Evolutionary conservation across 2,113 vertebrate genomes (phyloP).

Genomic region (Mormyrus iriodes): DNA sequence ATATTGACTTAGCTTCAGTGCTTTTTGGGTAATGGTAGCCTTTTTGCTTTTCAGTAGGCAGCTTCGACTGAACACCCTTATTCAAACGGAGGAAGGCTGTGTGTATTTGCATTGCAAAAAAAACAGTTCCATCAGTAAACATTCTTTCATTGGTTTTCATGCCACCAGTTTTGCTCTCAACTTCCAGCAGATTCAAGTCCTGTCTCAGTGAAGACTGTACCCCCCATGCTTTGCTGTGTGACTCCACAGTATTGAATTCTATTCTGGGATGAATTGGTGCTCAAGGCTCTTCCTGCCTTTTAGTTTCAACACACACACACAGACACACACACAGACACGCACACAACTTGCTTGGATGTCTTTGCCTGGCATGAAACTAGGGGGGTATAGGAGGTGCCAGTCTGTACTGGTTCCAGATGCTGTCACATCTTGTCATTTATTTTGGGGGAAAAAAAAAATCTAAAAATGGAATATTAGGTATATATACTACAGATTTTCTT

Average conservation of each 20-base stretch:
- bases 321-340: not conserved
- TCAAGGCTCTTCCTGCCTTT: not conserved
- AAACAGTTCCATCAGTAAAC: not conserved
- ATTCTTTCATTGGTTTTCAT: not conserved
- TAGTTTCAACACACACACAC: not conserved
- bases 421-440: not conserved
- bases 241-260: not conserved
- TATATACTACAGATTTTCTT: not conserved
- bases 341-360: not conserved
- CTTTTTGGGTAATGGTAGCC: not conserved
- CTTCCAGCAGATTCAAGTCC: not conserved
- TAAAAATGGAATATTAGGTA: not conserved
- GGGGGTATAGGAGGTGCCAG: not conserved
- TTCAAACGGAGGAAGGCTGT: not conserved
- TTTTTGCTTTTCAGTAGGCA: not conserved
- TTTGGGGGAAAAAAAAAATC: too few relatives aligned
- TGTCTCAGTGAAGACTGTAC: not conserved
- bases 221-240: not conserved
- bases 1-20: not conserved
- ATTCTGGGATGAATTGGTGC: constrained; percentile 1
- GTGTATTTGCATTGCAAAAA: not conserved
- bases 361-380: not conserved
- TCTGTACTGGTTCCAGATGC: not conserved
- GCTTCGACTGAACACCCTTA: not conserved
- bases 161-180: not conserved